Percentiles rank a stretch among this genome's conserved stretches.
Evolutionary conservation across 2,888 invertebrate species (phyloP).

Genomic region (Magallana nippona): DNA sequence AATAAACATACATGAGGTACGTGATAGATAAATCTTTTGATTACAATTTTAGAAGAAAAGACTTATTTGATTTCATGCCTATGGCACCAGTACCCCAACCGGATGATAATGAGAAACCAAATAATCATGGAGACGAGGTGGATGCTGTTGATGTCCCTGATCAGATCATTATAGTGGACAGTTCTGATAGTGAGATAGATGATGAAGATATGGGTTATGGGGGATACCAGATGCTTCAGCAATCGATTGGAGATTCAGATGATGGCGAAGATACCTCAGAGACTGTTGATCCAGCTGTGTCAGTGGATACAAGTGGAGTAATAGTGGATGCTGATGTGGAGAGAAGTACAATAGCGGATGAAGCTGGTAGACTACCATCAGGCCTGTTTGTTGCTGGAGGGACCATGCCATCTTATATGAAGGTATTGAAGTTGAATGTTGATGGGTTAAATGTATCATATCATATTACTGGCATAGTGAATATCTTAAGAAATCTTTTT

Average conservation of each 20-base stretch:
- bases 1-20: no score
- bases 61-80: neutral
- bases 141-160: conserved; percentile 59
- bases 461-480: no score
- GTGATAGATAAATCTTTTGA: no score
- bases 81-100: conserved; percentile 60
- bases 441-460: neutral
- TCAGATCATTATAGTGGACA: conserved; percentile 58
- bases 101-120: conserved; percentile 53
- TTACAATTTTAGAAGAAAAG: neutral
- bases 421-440: conserved; percentile 44
- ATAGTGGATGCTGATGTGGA: conserved; percentile 28
- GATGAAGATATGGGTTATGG: conserved; percentile 47
- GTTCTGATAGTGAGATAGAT: conserved; percentile 60
- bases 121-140: conserved; percentile 43
- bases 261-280: conserved; percentile 42
- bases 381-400: conserved; percentile 42
- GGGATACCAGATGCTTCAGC: conserved; percentile 63
- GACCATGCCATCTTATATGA: conserved; percentile 54
- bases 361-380: neutral
- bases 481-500: no score
- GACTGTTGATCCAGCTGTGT: conserved; percentile 41
- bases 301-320: conserved; percentile 30
- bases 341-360: neutral
- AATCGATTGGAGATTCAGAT: conserved; percentile 54